Conservation (phyloP, 2,113 vertebrate species). For the Gobio gobio region DNA sequence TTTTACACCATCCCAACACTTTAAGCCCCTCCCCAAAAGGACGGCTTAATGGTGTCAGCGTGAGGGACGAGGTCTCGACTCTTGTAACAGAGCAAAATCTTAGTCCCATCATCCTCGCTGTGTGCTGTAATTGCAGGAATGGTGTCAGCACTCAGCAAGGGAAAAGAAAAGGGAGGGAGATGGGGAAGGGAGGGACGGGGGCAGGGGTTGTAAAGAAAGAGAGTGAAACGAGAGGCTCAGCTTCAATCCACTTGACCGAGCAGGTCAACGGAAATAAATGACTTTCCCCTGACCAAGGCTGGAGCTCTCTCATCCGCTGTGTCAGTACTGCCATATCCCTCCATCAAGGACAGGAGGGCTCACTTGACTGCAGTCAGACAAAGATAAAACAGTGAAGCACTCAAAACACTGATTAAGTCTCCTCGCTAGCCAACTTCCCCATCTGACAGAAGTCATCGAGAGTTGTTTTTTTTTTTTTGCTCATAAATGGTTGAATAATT, state of each 20-base stretch:
- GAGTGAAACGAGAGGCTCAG: conserved; percentile 77
- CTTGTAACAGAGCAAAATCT: conserved; percentile 71
- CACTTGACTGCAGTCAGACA: conserved; percentile 45
- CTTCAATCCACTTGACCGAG: conserved; percentile 83
- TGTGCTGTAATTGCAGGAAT: conserved; percentile 79
- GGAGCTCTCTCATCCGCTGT: conserved; percentile 74
- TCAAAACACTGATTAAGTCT: conserved; percentile 48
- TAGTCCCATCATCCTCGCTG: conserved; percentile 78
- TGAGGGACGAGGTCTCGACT: conserved; percentile 71
- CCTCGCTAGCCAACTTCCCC: conserved; percentile 26
- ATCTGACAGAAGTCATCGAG: conserved; percentile 53
- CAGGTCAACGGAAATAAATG: conserved; percentile 85
- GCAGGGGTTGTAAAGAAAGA: conserved; percentile 62
- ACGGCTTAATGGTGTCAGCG: conserved; percentile 73
- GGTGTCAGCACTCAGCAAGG: conserved; percentile 67
- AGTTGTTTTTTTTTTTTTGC: background rate
- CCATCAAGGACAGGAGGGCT: conserved; percentile 63
- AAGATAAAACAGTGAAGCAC: conserved; percentile 42
- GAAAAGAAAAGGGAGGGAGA: conserved; percentile 54
- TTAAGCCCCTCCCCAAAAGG: conserved; percentile 43
- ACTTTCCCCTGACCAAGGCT: conserved; percentile 78
- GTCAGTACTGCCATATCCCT: conserved; percentile 68
- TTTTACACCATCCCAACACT: conserved; percentile 43
- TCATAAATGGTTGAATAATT: conserved; percentile 44
- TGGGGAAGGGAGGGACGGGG: conserved; percentile 1